These are phyloP conservation scores for Meiosimyza decipiens DNA, from an alignment of 2,888 invertebrate genomes.

Conservation along the genomic window DNA sequence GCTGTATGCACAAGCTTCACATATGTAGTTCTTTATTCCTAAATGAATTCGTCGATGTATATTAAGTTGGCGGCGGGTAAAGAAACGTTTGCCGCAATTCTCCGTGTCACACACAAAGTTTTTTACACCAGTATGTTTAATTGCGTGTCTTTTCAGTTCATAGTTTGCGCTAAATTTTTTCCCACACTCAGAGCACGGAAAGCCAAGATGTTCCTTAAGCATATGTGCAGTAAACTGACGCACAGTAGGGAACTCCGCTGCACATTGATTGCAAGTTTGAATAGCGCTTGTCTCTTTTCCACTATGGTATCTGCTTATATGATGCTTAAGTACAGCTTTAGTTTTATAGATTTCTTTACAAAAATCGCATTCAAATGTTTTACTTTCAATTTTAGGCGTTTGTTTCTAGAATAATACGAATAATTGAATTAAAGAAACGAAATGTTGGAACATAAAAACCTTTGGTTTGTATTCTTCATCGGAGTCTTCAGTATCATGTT, in stretches of 20 bases:
- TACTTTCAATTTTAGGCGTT: neutral
- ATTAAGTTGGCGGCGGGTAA: constrained; percentile 50
- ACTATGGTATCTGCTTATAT: constrained; percentile 45
- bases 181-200: constrained; percentile 46
- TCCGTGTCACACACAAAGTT: constrained; percentile 53
- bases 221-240: constrained; percentile 39
- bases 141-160: constrained; percentile 51
- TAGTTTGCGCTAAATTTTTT: constrained; percentile 55
- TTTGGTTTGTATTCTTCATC: constrained; percentile 22
- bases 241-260: constrained; percentile 38
- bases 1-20: constrained; percentile 42
- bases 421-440: neutral
- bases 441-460: neutral
- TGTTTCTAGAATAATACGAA: neutral
- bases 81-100: constrained; percentile 56
- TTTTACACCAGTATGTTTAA: constrained; percentile 51
- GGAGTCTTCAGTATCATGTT: neutral
- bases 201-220: constrained; percentile 39
- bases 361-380: constrained; percentile 48
- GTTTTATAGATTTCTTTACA: constrained; percentile 52
- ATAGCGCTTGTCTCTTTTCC: constrained; percentile 27
- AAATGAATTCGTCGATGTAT: constrained; percentile 53
- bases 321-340: constrained; percentile 49
- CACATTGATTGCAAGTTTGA: constrained; percentile 40
- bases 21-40: constrained; percentile 51